Evolutionary conservation across 1,140 invertebrate genomes (phyloP).

Genomic region (Drosophila sproati): DNA sequence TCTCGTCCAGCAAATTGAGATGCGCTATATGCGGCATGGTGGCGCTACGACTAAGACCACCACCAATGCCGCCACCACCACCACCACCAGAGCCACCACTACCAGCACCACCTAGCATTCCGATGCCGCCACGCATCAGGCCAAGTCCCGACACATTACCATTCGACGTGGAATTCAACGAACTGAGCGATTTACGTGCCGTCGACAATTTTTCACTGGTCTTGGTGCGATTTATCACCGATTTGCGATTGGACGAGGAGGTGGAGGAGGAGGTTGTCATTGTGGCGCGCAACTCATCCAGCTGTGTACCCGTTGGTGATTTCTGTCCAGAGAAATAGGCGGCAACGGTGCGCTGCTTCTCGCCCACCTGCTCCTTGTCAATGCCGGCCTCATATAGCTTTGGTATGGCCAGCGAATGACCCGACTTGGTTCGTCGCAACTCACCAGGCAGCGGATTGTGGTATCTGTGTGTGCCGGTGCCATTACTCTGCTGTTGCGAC

Average conservation of each 20-base stretch:
- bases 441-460: conserved; percentile 65
- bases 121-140: conserved; percentile 66
- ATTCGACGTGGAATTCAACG: conserved; percentile 68
- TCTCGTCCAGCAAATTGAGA: conserved; percentile 88
- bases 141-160: conserved; percentile 73
- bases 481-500: conserved; percentile 53
- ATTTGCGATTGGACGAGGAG: conserved; percentile 64
- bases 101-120: conserved; percentile 67
- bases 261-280: conserved; percentile 31
- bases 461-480: neutral
- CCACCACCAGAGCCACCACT: conserved; percentile 47
- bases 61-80: conserved; percentile 62
- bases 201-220: conserved; percentile 85
- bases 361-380: conserved; percentile 88
- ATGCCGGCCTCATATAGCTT: conserved; percentile 92
- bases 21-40: conserved; percentile 90
- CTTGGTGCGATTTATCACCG: conserved; percentile 85
- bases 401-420: conserved; percentile 89
- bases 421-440: conserved; percentile 89
- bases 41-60: conserved; percentile 87
- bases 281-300: conserved; percentile 56
- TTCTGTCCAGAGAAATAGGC: conserved; percentile 89
- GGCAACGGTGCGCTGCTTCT: conserved; percentile 91
- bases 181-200: conserved; percentile 77
- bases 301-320: conserved; percentile 65